phyloP scores from a whole-genome alignment of 2,888 invertebrate genomes.

The Tenthredo mesomela region DNA sequence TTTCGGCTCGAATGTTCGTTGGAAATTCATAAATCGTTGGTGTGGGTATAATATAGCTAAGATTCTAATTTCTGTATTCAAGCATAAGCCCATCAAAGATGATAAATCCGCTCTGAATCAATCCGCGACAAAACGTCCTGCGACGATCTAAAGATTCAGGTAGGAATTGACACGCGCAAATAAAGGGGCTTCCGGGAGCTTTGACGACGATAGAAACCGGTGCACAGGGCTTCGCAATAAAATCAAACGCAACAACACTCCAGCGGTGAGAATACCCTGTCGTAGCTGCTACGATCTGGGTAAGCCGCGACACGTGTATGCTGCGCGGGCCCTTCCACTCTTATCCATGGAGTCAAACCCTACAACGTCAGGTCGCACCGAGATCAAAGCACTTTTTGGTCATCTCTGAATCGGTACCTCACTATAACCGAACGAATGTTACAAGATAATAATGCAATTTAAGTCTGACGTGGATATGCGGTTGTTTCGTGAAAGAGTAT shows the following conservation, averaged over 20 bases:
- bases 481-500: neutral
- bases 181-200: conserved; percentile 41
- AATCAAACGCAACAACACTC: conserved; percentile 52
- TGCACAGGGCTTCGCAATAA: conserved; percentile 50
- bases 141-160: conserved; percentile 17
- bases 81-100: neutral
- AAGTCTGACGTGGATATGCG: neutral
- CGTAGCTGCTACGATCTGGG: conserved; percentile 54
- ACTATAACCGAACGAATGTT: conserved; percentile 36
- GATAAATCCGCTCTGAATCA: neutral
- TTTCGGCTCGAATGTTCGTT: neutral
- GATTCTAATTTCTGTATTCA: neutral
- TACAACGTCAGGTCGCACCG: conserved; percentile 57
- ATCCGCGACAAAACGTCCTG: conserved; percentile 18
- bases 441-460: conserved; percentile 40
- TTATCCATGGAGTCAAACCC: conserved; percentile 57
- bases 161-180: neutral
- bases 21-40: neutral
- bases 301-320: conserved; percentile 64
- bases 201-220: conserved; percentile 3
- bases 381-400: conserved; percentile 71
- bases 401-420: conserved; percentile 65
- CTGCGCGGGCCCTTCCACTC: conserved; percentile 56
- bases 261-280: conserved; percentile 35
- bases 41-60: neutral